Evolutionary conservation across 2,888 invertebrate species (phyloP), one percentile per base, ranked within the genome.

Genomic region (Dysmachus trigonus): DNA sequence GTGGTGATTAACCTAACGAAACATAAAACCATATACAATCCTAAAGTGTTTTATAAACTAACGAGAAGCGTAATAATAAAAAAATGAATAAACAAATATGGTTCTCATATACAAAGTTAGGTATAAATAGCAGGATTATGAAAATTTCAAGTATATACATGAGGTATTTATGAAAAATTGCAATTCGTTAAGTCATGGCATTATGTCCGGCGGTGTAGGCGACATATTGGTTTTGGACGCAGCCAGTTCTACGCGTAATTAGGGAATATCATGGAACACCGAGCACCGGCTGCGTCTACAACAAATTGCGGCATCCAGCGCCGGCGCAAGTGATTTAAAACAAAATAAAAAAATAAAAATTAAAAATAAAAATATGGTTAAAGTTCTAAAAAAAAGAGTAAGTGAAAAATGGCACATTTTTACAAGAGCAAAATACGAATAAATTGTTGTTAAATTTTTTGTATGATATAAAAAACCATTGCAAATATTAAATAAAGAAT

Each of bases 1-100:
- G 97, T 89, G 95, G 95, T 90, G 95, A 95, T 93, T 95, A 96
- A 90, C 90, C 89, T 88, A 90, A 89, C 89, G 82, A 82, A 7
- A 82, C 22, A 15, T 82, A 82, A 53, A 62, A 84, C 47, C 62
- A 18, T 41, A 76, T 76, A 8, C 62, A 85, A 85, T 51, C 79
- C 71, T 81, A 71, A 86, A 71, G 8, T 31, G 18, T 76, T 62
- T 62, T 62, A 85, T 62, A 82, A 82, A 82, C 33, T 73, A 73
- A 73, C 73, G 18, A 73, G 35, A 33, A 73, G 31, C 31, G 31
- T 73, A 73, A 73, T 73, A 73, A 73, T 73, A 73, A 74, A 73
- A 74, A 79, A 15, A 79, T 47, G 41, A 79, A 79, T 79, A 51
- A 47, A 31, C 30, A 79, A 79, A 79, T 79, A 79, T 79, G 79